Percentiles rank a stretch among this genome's conserved stretches.
Evolutionary conservation across 2,888 invertebrate genomes (phyloP).

Genomic region (Platycheirus albimanus): DNA sequence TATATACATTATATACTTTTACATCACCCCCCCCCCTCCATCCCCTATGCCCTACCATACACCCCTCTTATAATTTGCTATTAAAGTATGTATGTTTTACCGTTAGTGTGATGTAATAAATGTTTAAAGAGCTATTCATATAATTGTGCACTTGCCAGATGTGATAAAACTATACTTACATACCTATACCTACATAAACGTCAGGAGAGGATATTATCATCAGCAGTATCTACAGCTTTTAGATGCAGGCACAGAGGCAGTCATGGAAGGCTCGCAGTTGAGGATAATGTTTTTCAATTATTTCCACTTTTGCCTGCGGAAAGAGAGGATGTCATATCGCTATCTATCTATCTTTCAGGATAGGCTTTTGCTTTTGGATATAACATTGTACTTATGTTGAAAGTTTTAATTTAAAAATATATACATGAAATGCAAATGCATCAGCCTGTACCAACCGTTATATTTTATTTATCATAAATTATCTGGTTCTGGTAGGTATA

Average conservation of each 20-base stretch:
- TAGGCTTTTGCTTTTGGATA: conserved; percentile 32
- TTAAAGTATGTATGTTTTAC: conserved; percentile 23
- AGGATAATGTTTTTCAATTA: conserved; percentile 69
- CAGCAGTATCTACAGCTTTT: not conserved
- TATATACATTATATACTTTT: conserved; percentile 11
- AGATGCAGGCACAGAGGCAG: not conserved
- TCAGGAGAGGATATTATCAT: not conserved
- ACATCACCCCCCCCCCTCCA: not conserved
- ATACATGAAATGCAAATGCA: not conserved
- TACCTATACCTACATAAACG: not conserved
- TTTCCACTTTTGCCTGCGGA: conserved; percentile 49
- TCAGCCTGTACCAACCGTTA: too few relatives aligned
- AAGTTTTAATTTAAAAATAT: conserved; percentile 28
- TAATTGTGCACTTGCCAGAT: conserved; percentile 72
- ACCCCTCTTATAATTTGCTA: too few relatives aligned
- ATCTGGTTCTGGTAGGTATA: too few relatives aligned
- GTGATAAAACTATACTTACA: conserved; percentile 63
- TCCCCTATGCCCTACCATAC: too few relatives aligned
- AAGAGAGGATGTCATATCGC: conserved; percentile 47
- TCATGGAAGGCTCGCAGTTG: conserved; percentile 26
- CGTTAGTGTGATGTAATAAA: conserved; percentile 70
- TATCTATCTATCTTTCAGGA: conserved; percentile 7
- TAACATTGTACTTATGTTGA: conserved; percentile 12
- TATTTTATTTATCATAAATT: too few relatives aligned
- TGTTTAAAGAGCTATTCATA: conserved; percentile 72